A percentile compares a stretch with the other conserved stretches of the same genome.
Evolutionary conservation across 35 echinoderm and acorn worm species (phyloP).

Genomic region (Anneissia japonica): DNA sequence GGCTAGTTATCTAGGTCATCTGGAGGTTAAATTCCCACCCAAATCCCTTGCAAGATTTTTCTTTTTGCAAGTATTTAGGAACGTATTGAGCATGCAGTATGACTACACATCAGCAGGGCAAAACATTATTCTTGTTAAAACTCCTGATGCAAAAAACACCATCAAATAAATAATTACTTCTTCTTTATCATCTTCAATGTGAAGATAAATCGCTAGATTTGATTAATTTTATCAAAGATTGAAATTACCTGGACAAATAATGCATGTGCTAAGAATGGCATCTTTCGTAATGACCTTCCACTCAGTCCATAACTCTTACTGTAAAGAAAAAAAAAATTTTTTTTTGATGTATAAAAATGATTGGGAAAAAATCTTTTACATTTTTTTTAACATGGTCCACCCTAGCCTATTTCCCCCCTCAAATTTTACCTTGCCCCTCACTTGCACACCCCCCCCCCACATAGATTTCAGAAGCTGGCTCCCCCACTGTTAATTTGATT

Average conservation of each 20-base stretch:
- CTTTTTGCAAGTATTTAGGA: too few relatives aligned
- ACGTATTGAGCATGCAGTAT: too few relatives aligned
- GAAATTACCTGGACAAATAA: conserved; percentile 66
- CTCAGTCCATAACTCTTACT: conserved; percentile 86
- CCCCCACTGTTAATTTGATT: background rate
- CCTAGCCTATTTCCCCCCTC: background rate
- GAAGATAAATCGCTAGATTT: too few relatives aligned
- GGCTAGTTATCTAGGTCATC: too few relatives aligned
- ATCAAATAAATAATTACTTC: too few relatives aligned
- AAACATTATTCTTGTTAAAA: too few relatives aligned
- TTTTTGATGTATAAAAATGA: background rate
- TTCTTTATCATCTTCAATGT: too few relatives aligned
- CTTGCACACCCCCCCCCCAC: background rate
- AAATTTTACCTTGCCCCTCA: background rate
- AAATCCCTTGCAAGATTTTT: too few relatives aligned
- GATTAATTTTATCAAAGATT: too few relatives aligned
- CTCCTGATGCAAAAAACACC: too few relatives aligned
- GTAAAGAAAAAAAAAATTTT: conserved; percentile 6
- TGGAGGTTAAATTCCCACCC: too few relatives aligned
- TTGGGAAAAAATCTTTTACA: background rate
- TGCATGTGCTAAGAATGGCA: conserved; percentile 87
- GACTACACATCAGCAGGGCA: too few relatives aligned
- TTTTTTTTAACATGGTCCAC: background rate
- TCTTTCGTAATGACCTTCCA: conserved; percentile 82
- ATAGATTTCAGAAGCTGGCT: background rate